A percentile compares a stretch with the other conserved stretches of the same genome.
These are phyloP conservation scores for Catalaphyllia jardinei DNA, from an alignment of 64 coral and sea anemone genomes.

Conservation along the genomic window DNA sequence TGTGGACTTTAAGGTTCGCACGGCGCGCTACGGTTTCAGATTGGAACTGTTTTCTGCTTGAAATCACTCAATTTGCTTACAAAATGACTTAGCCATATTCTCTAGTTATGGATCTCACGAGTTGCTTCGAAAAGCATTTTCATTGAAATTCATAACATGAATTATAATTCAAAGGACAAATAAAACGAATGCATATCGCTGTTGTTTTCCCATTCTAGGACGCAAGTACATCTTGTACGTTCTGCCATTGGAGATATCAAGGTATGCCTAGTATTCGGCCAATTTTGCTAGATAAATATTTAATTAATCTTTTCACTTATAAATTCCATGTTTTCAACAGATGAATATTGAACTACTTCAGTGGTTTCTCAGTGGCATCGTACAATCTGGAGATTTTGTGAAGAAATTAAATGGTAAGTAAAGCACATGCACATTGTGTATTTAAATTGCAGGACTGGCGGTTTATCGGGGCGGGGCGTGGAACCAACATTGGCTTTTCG, in stretches of 20 bases:
- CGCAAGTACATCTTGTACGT: background rate
- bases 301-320: background rate
- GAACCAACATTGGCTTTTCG: background rate
- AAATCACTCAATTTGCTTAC: too few relatives aligned
- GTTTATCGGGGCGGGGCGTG: background rate
- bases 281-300: background rate
- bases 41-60: too few relatives aligned
- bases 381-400: background rate
- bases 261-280: background rate
- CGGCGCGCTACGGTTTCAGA: too few relatives aligned
- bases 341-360: background rate
- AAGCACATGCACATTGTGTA: background rate
- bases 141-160: background rate
- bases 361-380: background rate
- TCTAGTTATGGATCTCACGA: too few relatives aligned
- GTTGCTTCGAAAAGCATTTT: too few relatives aligned
- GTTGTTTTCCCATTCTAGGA: background rate
- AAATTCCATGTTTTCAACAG: background rate
- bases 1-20: too few relatives aligned
- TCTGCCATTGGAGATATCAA: slow-evolving; percentile 50
- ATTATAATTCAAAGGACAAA: background rate
- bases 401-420: background rate
- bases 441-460: background rate
- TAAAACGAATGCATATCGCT: background rate
- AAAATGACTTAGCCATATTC: too few relatives aligned